These are phyloP conservation scores for Sinella curviseta DNA, from an alignment of 1,140 invertebrate genomes.

Conservation along the genomic window DNA sequence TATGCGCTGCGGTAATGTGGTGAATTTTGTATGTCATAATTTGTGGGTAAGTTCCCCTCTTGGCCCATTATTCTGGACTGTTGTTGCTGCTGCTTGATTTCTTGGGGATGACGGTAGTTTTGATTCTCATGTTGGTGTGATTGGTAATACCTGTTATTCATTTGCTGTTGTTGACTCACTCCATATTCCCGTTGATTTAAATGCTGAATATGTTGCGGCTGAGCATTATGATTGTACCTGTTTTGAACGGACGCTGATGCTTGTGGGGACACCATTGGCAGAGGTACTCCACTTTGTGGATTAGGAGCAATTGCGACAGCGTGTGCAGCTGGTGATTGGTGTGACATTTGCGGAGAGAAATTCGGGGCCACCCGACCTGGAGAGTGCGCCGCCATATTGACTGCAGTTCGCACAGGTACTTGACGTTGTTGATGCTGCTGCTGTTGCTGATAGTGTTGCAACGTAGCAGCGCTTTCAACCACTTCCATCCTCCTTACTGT, in stretches of 20 bases:
- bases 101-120: too few relatives aligned
- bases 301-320: too few relatives aligned
- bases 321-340: too few relatives aligned
- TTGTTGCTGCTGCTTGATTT: not conserved
- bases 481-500: not conserved
- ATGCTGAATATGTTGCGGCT: not conserved
- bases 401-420: not conserved
- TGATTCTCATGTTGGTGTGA: not conserved
- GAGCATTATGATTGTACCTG: not conserved
- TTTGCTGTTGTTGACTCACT: not conserved
- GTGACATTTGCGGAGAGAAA: too few relatives aligned
- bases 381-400: not conserved
- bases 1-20: not conserved
- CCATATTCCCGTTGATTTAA: not conserved
- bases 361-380: too few relatives aligned
- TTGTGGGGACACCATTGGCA: too few relatives aligned
- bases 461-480: not conserved
- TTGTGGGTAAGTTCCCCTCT: not conserved
- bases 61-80: not conserved
- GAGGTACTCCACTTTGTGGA: too few relatives aligned
- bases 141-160: not conserved
- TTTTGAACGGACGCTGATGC: not conserved
- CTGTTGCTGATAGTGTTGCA: not conserved
- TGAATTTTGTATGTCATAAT: not conserved
- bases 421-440: constrained; percentile 5